phyloP scores from a whole-genome alignment of 2,888 invertebrate species.

The Brachyptera putata region DNA sequence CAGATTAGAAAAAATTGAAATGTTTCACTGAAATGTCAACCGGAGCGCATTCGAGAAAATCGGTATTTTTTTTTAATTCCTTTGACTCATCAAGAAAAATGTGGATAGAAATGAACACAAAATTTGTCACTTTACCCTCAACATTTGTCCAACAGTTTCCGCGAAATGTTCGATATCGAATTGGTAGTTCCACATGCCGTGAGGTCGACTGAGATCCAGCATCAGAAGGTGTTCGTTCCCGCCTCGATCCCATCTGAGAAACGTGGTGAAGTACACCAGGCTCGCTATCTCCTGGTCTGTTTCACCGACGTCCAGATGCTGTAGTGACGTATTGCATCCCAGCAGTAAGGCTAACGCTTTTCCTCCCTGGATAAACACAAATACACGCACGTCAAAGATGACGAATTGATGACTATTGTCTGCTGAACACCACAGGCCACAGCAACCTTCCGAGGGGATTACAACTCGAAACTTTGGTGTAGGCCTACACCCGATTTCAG shows the following conservation, averaged over 20 bases:
- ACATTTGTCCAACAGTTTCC: slow-evolving; percentile 41
- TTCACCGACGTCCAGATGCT: slow-evolving; percentile 54
- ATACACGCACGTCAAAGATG: too few relatives aligned
- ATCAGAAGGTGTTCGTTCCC: slow-evolving; percentile 40
- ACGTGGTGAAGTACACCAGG: slow-evolving; percentile 50
- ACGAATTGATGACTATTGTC: too few relatives aligned
- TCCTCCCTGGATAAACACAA: slow-evolving; percentile 46
- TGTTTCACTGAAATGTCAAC: too few relatives aligned
- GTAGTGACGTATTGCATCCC: slow-evolving; percentile 46
- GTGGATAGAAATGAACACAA: too few relatives aligned
- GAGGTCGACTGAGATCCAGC: slow-evolving; percentile 46
- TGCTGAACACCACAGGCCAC: too few relatives aligned
- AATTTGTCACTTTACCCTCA: slow-evolving; percentile 40
- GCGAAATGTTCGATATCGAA: slow-evolving; percentile 41
- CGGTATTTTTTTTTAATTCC: too few relatives aligned
- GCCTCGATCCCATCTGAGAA: slow-evolving; percentile 46
- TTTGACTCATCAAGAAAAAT: too few relatives aligned
- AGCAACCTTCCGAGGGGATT: too few relatives aligned
- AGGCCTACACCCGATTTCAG: too few relatives aligned
- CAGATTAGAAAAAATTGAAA: too few relatives aligned
- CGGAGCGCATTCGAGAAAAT: too few relatives aligned
- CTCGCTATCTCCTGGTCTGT: slow-evolving; percentile 54
- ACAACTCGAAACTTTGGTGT: too few relatives aligned
- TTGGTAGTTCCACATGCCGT: slow-evolving; percentile 37
- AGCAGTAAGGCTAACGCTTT: slow-evolving; percentile 51